Conservation (phyloP, 2,888 invertebrate species). For the Campoplex nolae region DNA sequence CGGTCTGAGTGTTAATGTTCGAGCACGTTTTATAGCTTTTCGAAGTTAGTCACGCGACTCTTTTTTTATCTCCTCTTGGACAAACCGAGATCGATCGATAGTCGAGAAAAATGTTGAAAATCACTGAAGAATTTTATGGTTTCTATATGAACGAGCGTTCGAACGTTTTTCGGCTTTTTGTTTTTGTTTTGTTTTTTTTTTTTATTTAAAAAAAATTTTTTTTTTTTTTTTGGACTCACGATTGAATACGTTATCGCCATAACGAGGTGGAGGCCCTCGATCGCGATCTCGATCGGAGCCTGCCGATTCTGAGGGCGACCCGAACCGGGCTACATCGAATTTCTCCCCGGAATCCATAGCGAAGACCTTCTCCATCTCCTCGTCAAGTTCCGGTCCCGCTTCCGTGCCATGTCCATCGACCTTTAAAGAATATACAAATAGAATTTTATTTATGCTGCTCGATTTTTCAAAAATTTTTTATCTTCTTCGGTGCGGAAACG, state of each 20-base stretch:
- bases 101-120: background rate
- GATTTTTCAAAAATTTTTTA: too few relatives aligned
- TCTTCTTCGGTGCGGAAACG: too few relatives aligned
- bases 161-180: background rate
- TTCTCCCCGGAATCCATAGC: conserved; percentile 88
- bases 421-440: conserved; percentile 74
- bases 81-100: background rate
- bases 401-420: conserved; percentile 87
- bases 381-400: conserved; percentile 91
- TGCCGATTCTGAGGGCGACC: conserved; percentile 82
- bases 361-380: conserved; percentile 95
- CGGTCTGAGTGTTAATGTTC: background rate
- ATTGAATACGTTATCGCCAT: conserved; percentile 82
- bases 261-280: conserved; percentile 81
- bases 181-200: too few relatives aligned
- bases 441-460: conserved; percentile 4
- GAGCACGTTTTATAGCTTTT: background rate
- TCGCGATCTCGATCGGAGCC: conserved; percentile 82
- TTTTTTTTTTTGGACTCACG: conserved; percentile 76
- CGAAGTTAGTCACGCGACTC: background rate
- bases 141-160: background rate
- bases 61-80: background rate
- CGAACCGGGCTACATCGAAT: conserved; percentile 87
- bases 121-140: background rate
- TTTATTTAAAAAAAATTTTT: background rate